phyloP scores from a whole-genome alignment of 2,113 vertebrate species.

The Phasianus colchicus region DNA sequence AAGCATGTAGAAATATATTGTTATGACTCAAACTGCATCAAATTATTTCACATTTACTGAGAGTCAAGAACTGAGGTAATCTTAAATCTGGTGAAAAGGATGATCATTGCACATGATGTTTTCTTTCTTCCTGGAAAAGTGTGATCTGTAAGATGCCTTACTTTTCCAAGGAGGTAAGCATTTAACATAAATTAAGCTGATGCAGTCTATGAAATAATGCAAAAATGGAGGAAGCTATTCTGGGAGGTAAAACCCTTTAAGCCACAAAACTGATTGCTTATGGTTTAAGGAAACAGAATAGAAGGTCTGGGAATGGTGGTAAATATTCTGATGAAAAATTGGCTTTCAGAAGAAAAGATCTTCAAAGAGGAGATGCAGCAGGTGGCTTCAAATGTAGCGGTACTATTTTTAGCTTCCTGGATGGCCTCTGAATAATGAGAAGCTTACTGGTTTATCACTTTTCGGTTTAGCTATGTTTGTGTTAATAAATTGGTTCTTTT shows the following conservation, averaged over 20 bases:
- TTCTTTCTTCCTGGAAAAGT: neutral
- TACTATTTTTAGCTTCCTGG: neutral
- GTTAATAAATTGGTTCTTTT: neutral
- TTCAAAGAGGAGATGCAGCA: neutral
- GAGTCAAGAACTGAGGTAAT: neutral
- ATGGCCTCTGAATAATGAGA: neutral
- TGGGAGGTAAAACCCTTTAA: neutral
- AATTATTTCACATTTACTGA: neutral
- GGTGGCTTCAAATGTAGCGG: neutral
- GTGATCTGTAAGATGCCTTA: neutral
- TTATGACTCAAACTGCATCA: neutral
- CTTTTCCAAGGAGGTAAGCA: neutral
- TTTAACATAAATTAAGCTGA: neutral
- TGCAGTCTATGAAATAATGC: neutral
- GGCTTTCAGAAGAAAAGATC: neutral
- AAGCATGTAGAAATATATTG: neutral
- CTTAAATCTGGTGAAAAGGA: neutral
- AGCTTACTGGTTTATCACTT: neutral
- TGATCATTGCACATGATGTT: rapidly evolving
- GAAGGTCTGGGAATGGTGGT: neutral
- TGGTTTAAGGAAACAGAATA: neutral
- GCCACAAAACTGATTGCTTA: neutral
- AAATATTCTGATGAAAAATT: neutral
- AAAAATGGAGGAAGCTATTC: neutral
- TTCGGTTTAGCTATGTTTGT: neutral